Evolutionary conservation across 2,113 vertebrate species (phyloP), one percentile per base, ranked within the genome.

Genomic region (Greenwoodochromis staneri): DNA sequence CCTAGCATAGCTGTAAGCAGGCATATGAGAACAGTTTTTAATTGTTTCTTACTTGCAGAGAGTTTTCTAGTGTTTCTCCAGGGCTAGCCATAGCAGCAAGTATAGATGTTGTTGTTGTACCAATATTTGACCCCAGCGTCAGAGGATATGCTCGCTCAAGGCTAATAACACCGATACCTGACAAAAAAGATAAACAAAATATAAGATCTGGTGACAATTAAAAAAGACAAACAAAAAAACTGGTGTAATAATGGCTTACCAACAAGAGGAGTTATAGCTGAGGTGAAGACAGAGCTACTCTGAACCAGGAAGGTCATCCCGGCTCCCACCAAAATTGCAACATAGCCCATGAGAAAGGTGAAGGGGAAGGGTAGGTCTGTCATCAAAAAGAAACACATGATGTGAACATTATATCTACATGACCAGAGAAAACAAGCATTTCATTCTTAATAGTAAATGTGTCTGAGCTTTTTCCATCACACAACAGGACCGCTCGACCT

Each of bases 251-350:
- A 12, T 0, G 4, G 40, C 98, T 97, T 92, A 99, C 98, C 99
- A 7, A 99, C 98, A 24, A 99, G 97, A 1, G 98, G 99, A 5
- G 98, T 99, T 82, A 99, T 97, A 40, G 99, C 98, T 0, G 99
- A 99, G 1, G 98, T 99, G 96, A 99, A 99, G 84, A 99, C 98
- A 0, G 99, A 99, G 92, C 98, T 99, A 89, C 99, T 99, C 94
- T 99, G 98, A 3, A 99, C 98, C 0, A 99, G 95, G 4, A 99
- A 99, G 49, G 99, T 99, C 98, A 99, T 98, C 31, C 98, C 98
- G 0, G 99, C 98, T 34, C 99, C 99, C 10, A 99, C 98, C 0
- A 98, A 1, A 73, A 99, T 99, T 12, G 99, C 98, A 80, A 99
- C 91, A 92, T 99, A 99, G 19, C 99, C 99, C 0, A 98, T 98